Evolutionary conservation across 2,888 invertebrate species (phyloP).

Genomic region (Diplazon laetatorius): DNA sequence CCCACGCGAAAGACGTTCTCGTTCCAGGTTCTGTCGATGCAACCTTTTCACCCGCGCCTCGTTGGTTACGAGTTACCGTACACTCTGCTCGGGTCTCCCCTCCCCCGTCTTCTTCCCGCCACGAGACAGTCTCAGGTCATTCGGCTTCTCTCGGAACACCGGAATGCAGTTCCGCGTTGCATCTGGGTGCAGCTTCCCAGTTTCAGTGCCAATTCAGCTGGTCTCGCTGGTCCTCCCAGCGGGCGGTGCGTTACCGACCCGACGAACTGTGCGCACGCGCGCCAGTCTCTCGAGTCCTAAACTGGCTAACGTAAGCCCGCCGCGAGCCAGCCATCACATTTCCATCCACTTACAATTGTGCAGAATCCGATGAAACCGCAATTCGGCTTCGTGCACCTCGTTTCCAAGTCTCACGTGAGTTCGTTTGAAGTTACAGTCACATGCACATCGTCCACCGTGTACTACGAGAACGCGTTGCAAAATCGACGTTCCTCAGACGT

Average conservation of each 20-base stretch:
- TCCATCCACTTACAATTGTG: constrained; percentile 22
- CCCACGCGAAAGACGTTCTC: constrained; percentile 34
- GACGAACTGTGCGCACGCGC: constrained; percentile 56
- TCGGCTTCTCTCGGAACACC: constrained; percentile 32
- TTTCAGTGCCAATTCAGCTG: no score
- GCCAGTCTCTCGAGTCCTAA: constrained; percentile 38
- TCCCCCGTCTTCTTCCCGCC: no score
- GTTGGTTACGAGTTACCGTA: constrained; percentile 28
- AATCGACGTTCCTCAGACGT: constrained; percentile 60
- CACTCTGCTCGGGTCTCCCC: no score
- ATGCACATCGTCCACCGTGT: constrained; percentile 46
- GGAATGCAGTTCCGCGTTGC: constrained; percentile 47
- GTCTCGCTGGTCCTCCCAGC: constrained; percentile 45
- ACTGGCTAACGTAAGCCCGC: constrained; percentile 12
- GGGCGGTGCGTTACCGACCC: constrained; percentile 44
- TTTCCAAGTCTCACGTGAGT: no score
- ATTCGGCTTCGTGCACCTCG: no score
- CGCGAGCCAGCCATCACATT: constrained; percentile 21
- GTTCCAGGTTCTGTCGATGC: constrained; percentile 20
- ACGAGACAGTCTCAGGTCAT: constrained; percentile 28
- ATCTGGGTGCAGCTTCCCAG: constrained; percentile 44
- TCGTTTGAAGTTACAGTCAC: background rate
- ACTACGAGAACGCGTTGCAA: constrained; percentile 64
- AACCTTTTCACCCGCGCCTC: constrained; percentile 46
- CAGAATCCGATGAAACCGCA: background rate